Evolutionary conservation across 1,140 invertebrate species (phyloP).

Genomic region (Polypedilum pembai): DNA sequence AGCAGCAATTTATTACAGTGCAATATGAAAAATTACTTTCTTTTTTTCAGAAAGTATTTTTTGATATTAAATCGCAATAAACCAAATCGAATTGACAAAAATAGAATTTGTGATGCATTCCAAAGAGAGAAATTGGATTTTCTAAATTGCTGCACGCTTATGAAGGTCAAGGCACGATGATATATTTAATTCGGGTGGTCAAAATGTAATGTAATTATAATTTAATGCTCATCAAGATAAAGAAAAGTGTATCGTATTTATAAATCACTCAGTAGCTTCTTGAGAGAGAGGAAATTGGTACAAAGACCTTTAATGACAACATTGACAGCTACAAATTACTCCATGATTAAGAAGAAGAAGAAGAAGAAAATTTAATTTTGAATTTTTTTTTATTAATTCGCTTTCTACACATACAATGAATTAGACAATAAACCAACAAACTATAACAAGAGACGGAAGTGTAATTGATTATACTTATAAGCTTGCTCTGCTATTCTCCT

Average conservation of each 20-base stretch:
- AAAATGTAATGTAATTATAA: conserved; percentile 14
- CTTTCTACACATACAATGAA: background rate
- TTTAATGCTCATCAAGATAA: conserved; percentile 18
- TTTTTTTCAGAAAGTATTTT: background rate
- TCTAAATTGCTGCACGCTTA: background rate
- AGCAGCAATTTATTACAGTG: no score
- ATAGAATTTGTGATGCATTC: background rate
- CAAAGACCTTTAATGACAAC: conserved; percentile 8
- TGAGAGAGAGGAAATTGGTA: conserved; percentile 9
- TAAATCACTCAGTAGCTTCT: background rate
- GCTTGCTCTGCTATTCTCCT: background rate
- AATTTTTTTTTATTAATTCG: background rate
- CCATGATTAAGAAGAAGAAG: background rate
- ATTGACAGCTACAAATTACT: conserved; percentile 18
- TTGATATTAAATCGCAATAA: background rate
- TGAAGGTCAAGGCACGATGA: background rate
- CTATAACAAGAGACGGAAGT: conserved; percentile 21
- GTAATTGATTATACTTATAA: conserved; percentile 24
- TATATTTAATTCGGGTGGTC: background rate
- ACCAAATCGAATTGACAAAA: background rate
- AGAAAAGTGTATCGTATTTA: background rate
- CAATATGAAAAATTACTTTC: background rate
- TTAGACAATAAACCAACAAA: no score
- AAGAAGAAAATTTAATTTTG: background rate
- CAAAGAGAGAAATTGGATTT: background rate